phyloP scores from a whole-genome alignment of 1,140 invertebrate species.

The Orchestia grillus region DNA sequence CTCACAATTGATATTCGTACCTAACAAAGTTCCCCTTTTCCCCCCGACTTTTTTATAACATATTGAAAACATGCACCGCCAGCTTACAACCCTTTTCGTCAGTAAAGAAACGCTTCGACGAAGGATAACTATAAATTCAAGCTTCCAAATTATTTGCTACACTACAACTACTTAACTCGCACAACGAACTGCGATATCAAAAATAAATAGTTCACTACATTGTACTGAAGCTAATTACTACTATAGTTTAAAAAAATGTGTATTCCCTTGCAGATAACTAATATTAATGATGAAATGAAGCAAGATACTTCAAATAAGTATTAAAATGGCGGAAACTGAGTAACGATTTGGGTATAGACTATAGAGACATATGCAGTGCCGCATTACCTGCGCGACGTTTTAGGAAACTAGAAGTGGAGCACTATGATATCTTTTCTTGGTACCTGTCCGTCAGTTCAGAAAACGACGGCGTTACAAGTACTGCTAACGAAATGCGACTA shows the following conservation, averaged over 20 bases:
- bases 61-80: no score
- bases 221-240: neutral
- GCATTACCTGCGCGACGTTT: neutral
- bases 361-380: neutral
- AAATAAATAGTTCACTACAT: slow-evolving; percentile 2
- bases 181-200: neutral
- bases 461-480: neutral
- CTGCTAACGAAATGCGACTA: neutral
- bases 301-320: neutral
- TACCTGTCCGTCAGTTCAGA: neutral
- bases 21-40: no score
- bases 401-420: no score
- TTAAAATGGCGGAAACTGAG: neutral
- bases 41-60: no score
- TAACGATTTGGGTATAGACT: neutral
- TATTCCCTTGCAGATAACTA: neutral
- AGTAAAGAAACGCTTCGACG: neutral
- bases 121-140: neutral
- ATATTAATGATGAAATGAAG: neutral
- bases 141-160: neutral
- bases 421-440: neutral
- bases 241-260: neutral
- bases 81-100: neutral
- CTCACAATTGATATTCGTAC: no score
- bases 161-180: neutral